These are phyloP conservation scores for Antheraea mylitta DNA, from an alignment of 1,140 invertebrate genomes.

Conservation along the genomic window DNA sequence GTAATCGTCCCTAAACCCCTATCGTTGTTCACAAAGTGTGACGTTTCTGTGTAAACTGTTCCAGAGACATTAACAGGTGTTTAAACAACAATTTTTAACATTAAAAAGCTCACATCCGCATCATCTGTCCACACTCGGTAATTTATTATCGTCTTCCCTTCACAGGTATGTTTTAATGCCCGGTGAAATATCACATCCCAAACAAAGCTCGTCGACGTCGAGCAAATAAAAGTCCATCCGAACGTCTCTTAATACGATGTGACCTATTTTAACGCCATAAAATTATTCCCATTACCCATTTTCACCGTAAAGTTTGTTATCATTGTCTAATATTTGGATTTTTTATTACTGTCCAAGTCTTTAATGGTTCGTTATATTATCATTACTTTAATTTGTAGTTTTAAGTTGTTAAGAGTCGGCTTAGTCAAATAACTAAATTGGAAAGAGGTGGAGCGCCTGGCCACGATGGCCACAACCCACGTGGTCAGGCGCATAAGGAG, in stretches of 20 bases:
- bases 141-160: conserved; percentile 45
- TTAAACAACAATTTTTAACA: conserved; percentile 1
- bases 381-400: not conserved
- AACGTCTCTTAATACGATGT: conserved; percentile 45
- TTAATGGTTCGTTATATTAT: not conserved
- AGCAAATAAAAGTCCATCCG: conserved; percentile 51
- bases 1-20: no score
- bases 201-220: conserved; percentile 56
- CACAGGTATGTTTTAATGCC: not conserved
- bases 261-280: conserved; percentile 61
- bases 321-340: conserved; percentile 58
- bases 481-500: no score
- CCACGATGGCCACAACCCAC: no score
- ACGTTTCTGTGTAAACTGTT: not conserved
- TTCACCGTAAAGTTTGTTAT: conserved; percentile 46
- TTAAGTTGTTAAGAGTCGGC: not conserved
- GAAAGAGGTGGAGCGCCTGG: no score
- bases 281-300: conserved; percentile 45
- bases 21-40: not conserved
- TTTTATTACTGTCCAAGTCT: conserved; percentile 48
- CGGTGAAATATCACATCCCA: conserved; percentile 15
- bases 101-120: conserved; percentile 2
- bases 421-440: not conserved
- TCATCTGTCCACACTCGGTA: conserved; percentile 43
- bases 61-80: not conserved